Percentiles rank a stretch among this genome's conserved stretches.
Evolutionary conservation across 2,113 vertebrate species (phyloP).

Genomic region (Stictonetta naevosa): DNA sequence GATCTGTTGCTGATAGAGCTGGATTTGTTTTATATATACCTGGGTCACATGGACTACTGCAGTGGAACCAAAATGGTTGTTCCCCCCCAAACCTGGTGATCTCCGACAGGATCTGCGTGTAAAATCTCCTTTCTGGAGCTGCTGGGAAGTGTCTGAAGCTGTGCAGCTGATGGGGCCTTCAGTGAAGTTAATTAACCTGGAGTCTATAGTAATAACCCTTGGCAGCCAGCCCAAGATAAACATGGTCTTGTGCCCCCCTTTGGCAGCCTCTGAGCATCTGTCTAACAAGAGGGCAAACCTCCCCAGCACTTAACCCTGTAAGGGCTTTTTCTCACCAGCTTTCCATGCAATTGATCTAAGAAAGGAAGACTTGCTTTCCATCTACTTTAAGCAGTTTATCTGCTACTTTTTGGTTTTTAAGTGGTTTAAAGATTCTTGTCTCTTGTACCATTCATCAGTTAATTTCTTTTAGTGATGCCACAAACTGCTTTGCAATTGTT

Average conservation of each 20-base stretch:
- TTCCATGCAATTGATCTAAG: no score
- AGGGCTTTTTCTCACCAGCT: not conserved
- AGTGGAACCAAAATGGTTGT: not conserved
- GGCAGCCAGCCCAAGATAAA: constrained; percentile 8
- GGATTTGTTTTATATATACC: not conserved
- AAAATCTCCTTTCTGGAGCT: not conserved
- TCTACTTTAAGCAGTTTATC: not conserved
- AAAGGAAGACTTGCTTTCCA: not conserved
- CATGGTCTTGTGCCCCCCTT: constrained; percentile 30
- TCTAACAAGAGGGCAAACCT: not conserved
- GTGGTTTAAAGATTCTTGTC: not conserved
- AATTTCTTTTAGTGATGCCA: not conserved
- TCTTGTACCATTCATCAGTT: fast-evolving
- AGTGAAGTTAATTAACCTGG: constrained; percentile 35
- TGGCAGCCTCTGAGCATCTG: not conserved
- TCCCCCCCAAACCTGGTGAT: not conserved
- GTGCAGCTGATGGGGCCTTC: not conserved
- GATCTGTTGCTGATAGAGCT: not conserved
- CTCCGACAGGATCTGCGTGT: not conserved
- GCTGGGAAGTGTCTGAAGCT: constrained; percentile 10
- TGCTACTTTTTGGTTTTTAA: not conserved
- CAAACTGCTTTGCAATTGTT: not conserved
- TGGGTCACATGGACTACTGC: not conserved
- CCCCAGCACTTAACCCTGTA: not conserved
- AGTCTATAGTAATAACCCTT: constrained; percentile 10